These are phyloP conservation scores for Micropoecilia bifurca DNA, from an alignment of 2,797 vertebrate genomes.

Conservation along the genomic window DNA sequence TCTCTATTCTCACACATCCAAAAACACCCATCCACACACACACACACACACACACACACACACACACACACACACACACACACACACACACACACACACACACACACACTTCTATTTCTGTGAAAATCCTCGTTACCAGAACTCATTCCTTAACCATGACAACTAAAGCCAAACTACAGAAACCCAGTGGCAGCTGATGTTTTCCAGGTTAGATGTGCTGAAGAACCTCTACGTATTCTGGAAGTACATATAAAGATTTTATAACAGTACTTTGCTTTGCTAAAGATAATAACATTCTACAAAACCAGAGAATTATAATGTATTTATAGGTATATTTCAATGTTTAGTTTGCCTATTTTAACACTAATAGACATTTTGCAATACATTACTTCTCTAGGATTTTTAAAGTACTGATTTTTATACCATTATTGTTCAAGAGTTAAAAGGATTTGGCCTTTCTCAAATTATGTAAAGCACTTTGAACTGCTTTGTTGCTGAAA, in stretches of 20 bases:
- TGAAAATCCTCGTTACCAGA: not conserved
- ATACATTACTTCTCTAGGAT: not conserved
- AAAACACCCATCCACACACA: not conserved
- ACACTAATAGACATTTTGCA: not conserved
- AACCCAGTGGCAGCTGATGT: not conserved
- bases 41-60: not conserved
- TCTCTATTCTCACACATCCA: not conserved
- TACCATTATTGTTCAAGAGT: not conserved
- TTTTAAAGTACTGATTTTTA: not conserved
- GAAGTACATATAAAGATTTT: not conserved
- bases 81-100: not conserved
- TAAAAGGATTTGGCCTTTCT: not conserved
- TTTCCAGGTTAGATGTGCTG: not conserved
- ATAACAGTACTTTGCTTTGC: not conserved
- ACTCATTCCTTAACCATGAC: not conserved
- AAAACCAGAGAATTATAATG: not conserved
- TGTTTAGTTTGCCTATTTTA: not conserved
- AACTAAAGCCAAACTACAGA: not conserved
- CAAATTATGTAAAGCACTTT: not conserved
- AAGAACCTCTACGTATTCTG: not conserved
- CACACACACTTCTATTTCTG: not conserved
- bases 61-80: too few relatives aligned
- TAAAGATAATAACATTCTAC: not conserved
- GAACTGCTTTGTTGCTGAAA: too few relatives aligned
- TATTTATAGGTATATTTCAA: not conserved